Conservation (phyloP, 2,888 invertebrate species). For the Drosophila austrosaltans region DNA sequence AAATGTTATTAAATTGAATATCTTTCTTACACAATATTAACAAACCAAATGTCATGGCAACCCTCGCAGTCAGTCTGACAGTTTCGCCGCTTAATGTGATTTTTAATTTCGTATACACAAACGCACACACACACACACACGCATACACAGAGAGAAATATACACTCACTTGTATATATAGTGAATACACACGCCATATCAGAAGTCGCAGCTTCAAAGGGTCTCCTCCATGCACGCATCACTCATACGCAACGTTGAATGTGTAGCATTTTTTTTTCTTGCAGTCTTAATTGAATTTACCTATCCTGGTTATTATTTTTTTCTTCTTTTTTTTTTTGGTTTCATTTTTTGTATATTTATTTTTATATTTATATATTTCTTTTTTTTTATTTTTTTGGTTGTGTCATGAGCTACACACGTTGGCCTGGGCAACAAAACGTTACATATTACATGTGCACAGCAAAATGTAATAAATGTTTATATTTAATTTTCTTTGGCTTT, state of each 20-base stretch:
- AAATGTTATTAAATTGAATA: background rate
- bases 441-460: slow-evolving; percentile 4
- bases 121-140: slow-evolving; percentile 21
- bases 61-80: slow-evolving; percentile 23
- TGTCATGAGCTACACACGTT: background rate
- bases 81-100: slow-evolving; percentile 49
- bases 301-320: slow-evolving; percentile 41
- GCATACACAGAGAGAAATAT: background rate
- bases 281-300: slow-evolving; percentile 68
- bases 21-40: background rate
- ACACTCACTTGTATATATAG: background rate
- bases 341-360: background rate
- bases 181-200: background rate
- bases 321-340: slow-evolving; percentile 12
- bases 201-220: slow-evolving; percentile 18
- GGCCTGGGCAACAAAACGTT: slow-evolving; percentile 3
- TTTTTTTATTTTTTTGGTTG: background rate
- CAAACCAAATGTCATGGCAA: background rate
- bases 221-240: slow-evolving; percentile 26
- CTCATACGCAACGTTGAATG: slow-evolving; percentile 45
- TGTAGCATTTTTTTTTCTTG: slow-evolving; percentile 16
- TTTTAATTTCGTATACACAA: slow-evolving; percentile 63
- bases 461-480: slow-evolving; percentile 10
- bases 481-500: slow-evolving; percentile 13
- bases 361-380: too few relatives aligned